phyloP scores from a whole-genome alignment of 2,797 vertebrate species.

The Gambusia yucatana region DNA sequence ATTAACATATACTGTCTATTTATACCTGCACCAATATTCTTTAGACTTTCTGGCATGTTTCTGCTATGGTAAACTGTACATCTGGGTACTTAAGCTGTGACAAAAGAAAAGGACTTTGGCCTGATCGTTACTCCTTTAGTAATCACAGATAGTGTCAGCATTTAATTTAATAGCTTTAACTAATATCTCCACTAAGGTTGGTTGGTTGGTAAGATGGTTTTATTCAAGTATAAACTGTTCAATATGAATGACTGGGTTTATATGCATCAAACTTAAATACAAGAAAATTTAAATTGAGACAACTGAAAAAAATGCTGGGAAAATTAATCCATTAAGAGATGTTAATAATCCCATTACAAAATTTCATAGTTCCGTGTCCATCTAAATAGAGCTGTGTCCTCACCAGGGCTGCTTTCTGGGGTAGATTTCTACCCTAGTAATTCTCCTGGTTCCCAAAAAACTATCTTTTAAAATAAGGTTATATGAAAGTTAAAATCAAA shows the following conservation, averaged over 20 bases:
- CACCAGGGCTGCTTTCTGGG: background rate
- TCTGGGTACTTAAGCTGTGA: background rate
- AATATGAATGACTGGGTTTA: background rate
- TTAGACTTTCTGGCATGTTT: background rate
- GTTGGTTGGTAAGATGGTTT: background rate
- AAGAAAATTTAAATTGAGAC: background rate
- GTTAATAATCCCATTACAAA: background rate
- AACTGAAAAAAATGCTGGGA: background rate
- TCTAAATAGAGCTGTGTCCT: background rate
- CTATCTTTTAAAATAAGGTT: background rate
- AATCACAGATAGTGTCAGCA: background rate
- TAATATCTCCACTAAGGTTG: background rate
- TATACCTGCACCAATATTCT: background rate
- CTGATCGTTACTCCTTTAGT: background rate
- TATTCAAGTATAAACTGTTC: background rate
- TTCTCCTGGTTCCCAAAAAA: background rate
- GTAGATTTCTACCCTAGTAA: background rate
- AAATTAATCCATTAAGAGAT: background rate
- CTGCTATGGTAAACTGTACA: background rate
- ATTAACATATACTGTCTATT: background rate
- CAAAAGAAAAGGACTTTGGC: background rate
- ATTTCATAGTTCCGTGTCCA: background rate
- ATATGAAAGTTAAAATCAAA: background rate
- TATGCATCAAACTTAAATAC: background rate
- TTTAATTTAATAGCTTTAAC: background rate